phyloP scores from a whole-genome alignment of 2,797 vertebrate genomes.

The Melanotaenia boesemani region DNA sequence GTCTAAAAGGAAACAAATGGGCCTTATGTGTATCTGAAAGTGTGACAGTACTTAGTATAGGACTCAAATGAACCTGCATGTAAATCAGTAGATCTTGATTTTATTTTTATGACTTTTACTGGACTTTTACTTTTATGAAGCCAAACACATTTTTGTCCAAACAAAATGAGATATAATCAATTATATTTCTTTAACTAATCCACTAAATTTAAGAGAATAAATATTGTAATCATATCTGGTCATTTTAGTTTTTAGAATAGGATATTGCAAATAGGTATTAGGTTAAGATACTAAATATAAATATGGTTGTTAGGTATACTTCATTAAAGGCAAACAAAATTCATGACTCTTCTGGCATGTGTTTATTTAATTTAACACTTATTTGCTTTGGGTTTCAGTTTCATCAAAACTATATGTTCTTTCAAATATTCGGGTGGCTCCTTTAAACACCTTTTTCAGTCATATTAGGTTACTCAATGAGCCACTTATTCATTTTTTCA shows the following conservation, averaged over 20 bases:
- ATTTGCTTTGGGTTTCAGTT: too few species aligned
- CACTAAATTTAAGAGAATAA: not conserved
- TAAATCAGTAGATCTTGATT: too few species aligned
- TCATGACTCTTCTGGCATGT: too few species aligned
- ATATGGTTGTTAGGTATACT: too few species aligned
- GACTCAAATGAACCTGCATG: too few species aligned
- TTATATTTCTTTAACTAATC: not conserved
- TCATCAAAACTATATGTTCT: not conserved
- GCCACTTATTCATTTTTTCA: too few species aligned
- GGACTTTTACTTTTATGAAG: too few species aligned
- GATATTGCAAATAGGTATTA: not conserved
- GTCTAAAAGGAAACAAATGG: conserved; percentile 20
- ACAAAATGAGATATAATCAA: not conserved
- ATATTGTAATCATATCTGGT: not conserved
- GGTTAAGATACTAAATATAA: too few species aligned
- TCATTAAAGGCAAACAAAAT: too few species aligned
- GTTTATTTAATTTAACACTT: too few species aligned
- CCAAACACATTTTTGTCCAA: not conserved
- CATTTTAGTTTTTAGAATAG: not conserved
- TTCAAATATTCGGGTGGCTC: not conserved
- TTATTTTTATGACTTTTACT: too few species aligned
- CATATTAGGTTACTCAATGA: too few species aligned
- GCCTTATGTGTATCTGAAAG: not conserved
- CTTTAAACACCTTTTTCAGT: not conserved
- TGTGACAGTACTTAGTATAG: not conserved